Percentiles rank a stretch among this genome's conserved stretches.
These are phyloP conservation scores for Alentia gelatinosa DNA, from an alignment of 2,888 invertebrate genomes.

Conservation along the genomic window DNA sequence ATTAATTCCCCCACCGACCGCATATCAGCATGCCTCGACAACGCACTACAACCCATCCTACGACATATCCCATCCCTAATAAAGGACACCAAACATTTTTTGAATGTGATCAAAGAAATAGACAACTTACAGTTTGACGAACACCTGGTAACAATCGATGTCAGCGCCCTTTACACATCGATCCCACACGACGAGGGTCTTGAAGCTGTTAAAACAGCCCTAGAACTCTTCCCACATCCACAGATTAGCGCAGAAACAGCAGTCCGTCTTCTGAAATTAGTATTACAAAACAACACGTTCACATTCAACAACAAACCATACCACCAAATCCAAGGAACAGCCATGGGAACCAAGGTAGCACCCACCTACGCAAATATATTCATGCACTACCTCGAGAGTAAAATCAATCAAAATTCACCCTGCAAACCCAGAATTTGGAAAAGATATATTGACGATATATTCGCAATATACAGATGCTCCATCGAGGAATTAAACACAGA, in stretches of 20 bases:
- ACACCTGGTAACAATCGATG: not conserved
- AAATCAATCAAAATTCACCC: not conserved
- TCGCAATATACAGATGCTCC: not conserved
- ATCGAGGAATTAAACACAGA: not conserved
- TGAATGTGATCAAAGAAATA: slow-evolving; percentile 18
- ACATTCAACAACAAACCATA: not conserved
- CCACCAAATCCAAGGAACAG: too few species aligned
- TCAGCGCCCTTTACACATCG: not conserved
- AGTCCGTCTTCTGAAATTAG: not conserved
- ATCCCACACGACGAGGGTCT: not conserved
- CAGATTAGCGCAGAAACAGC: not conserved
- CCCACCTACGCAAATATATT: not conserved
- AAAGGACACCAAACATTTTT: slow-evolving; percentile 23
- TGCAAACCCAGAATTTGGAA: not conserved
- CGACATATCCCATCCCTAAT: not conserved
- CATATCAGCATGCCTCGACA: not conserved
- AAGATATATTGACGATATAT: slow-evolving; percentile 27
- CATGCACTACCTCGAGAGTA: not conserved
- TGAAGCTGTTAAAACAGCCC: not conserved
- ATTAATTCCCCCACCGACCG: not conserved
- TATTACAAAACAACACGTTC: not conserved
- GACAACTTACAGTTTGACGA: not conserved
- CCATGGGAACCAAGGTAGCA: too few species aligned
- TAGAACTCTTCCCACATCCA: not conserved
- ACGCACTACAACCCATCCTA: not conserved